Percentiles rank a stretch among this genome's conserved stretches.
These are phyloP conservation scores for Mesocricetus auratus DNA, from an alignment of 2,113 vertebrate species.

Conservation along the genomic window DNA sequence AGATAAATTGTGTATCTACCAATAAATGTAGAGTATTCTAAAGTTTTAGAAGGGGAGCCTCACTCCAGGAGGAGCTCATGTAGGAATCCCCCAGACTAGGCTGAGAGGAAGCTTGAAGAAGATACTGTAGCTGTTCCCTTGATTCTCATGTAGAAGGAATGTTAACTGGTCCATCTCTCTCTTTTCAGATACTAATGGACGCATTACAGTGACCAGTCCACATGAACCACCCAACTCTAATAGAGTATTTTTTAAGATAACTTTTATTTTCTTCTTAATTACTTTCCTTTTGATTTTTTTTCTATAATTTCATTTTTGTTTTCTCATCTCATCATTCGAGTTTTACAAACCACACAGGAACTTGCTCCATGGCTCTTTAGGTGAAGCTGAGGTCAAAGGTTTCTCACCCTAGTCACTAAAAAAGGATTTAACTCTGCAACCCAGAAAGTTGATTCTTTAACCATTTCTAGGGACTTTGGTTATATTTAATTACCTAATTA, in stretches of 20 bases:
- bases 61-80: background rate
- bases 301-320: constrained; percentile 72
- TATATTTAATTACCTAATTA: constrained; percentile 79
- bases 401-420: constrained; percentile 76
- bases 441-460: constrained; percentile 75
- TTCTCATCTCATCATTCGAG: constrained; percentile 81
- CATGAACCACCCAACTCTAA: constrained; percentile 85
- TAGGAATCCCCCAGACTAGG: background rate
- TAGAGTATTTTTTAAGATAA: constrained; percentile 87
- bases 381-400: constrained; percentile 82
- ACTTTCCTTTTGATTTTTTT: constrained; percentile 77
- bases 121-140: background rate
- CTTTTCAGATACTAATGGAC: constrained; percentile 88
- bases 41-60: background rate
- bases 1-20: background rate
- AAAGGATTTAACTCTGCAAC: constrained; percentile 73
- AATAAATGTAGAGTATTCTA: background rate
- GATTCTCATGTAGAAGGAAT: background rate
- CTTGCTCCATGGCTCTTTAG: constrained; percentile 84
- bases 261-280: constrained; percentile 84
- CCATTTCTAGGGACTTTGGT: constrained; percentile 77
- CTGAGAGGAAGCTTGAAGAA: background rate
- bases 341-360: constrained; percentile 82
- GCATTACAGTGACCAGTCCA: constrained; percentile 86
- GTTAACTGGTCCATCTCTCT: constrained; percentile 68